Conservation (phyloP, 2,797 vertebrate species). For the Labroides dimidiatus region DNA sequence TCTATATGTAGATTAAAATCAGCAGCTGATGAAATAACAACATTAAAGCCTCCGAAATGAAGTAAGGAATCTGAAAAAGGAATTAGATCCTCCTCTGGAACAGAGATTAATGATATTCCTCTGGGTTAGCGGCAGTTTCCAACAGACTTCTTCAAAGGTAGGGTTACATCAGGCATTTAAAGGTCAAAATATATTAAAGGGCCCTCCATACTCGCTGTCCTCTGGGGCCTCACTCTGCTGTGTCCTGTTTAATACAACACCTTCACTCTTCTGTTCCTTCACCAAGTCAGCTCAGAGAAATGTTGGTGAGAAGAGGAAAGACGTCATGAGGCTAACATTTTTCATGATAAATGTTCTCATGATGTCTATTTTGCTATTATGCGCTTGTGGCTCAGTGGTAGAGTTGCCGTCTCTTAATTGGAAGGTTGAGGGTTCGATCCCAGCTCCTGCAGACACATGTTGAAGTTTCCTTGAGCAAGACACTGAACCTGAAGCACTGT, state of each 20-base stretch:
- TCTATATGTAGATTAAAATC: not conserved
- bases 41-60: not conserved
- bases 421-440: no score
- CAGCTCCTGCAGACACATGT: no score
- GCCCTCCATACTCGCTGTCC: not conserved
- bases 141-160: slow-evolving; percentile 10
- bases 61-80: not conserved
- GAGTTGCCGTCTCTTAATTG: no score
- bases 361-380: no score
- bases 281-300: not conserved
- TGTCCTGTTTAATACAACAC: not conserved
- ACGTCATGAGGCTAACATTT: not conserved
- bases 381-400: no score
- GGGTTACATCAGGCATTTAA: slow-evolving; percentile 6
- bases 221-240: not conserved
- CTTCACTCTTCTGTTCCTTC: not conserved
- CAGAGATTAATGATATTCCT: not conserved
- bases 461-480: no score
- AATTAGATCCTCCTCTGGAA: not conserved
- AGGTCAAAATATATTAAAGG: slow-evolving; percentile 20
- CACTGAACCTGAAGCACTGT: no score
- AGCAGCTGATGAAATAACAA: slow-evolving; percentile 2
- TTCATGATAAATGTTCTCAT: no score
- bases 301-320: not conserved
- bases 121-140: slow-evolving; percentile 12